These are phyloP conservation scores for Drosophila nr. fundita DNA, from an alignment of 2,888 invertebrate species.

Conservation along the genomic window DNA sequence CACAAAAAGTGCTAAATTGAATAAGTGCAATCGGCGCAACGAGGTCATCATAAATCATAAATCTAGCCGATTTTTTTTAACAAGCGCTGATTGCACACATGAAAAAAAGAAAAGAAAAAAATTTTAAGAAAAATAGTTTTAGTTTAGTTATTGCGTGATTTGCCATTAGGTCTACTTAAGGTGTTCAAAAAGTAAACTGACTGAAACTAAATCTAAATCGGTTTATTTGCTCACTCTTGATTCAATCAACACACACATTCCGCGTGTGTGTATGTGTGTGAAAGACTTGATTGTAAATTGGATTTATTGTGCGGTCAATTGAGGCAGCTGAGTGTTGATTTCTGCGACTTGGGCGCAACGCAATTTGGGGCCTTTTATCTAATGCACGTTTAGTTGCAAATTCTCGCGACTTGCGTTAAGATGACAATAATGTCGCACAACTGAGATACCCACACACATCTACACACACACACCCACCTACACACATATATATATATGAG, in stretches of 20 bases:
- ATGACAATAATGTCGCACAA: conserved; percentile 31
- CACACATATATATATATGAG: neutral
- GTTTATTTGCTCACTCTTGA: conserved; percentile 67
- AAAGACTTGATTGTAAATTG: conserved; percentile 58
- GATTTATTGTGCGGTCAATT: conserved; percentile 71
- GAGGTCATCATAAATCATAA: conserved; percentile 42
- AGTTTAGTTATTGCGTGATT: conserved; percentile 27
- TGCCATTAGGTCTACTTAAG: conserved; percentile 65
- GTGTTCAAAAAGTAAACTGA: conserved; percentile 49
- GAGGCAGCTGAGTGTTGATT: conserved; percentile 39
- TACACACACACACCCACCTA: neutral
- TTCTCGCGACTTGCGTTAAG: conserved; percentile 32
- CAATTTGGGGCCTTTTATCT: conserved; percentile 31
- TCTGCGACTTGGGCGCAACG: conserved; percentile 25
- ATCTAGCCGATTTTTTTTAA: conserved; percentile 42
- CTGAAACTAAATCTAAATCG: conserved; percentile 60
- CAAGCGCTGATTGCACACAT: conserved; percentile 35
- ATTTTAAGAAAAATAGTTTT: conserved; percentile 21
- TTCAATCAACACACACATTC: conserved; percentile 62
- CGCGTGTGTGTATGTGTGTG: conserved; percentile 1
- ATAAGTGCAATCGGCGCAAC: conserved; percentile 59
- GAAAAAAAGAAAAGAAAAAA: neutral
- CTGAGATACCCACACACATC: neutral
- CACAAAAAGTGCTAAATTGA: conserved; percentile 55
- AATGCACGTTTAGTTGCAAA: conserved; percentile 64